Conservation (phyloP, 35 echinoderm and acorn worm genomes). For the Holothuria glaberrima region DNA sequence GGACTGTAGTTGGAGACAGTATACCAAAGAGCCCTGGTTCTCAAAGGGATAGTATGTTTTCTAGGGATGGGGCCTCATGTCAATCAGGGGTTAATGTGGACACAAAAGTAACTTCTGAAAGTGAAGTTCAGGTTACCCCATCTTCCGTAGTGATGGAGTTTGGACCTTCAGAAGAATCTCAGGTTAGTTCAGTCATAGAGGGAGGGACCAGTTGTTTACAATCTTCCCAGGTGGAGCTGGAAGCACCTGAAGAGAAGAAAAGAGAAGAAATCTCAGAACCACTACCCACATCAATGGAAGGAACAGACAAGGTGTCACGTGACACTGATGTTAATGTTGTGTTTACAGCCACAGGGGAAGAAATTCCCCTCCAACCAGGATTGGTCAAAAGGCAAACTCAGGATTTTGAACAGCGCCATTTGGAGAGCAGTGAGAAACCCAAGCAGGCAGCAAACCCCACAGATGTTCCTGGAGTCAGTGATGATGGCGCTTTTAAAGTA, state of each 20-base stretch:
- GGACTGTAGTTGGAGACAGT: not conserved
- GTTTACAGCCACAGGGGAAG: conserved; percentile 69
- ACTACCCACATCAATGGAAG: not conserved
- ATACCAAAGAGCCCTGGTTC: too few relatives aligned
- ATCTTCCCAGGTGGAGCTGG: too few relatives aligned
- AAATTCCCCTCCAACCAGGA: conserved; percentile 81
- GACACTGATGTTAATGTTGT: conserved; percentile 14
- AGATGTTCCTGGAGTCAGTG: not conserved
- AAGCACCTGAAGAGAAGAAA: not conserved
- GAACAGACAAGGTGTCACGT: not conserved
- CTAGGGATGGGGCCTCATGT: too few relatives aligned
- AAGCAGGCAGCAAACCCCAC: not conserved
- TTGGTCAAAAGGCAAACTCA: conserved; percentile 75
- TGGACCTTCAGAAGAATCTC: too few relatives aligned
- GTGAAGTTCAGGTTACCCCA: too few relatives aligned
- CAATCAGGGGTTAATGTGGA: too few relatives aligned
- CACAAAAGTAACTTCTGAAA: too few relatives aligned
- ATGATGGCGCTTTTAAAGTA: not conserved
- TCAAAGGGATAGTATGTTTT: too few relatives aligned
- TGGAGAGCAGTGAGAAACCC: conserved; percentile 32
- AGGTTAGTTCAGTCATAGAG: too few relatives aligned
- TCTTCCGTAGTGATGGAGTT: too few relatives aligned
- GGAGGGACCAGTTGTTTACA: too few relatives aligned
- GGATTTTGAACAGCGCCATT: conserved; percentile 79
- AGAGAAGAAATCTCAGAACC: not conserved